Evolutionary conservation across 2,797 vertebrate species (phyloP).

Genomic region (Luscinia luscinia): DNA sequence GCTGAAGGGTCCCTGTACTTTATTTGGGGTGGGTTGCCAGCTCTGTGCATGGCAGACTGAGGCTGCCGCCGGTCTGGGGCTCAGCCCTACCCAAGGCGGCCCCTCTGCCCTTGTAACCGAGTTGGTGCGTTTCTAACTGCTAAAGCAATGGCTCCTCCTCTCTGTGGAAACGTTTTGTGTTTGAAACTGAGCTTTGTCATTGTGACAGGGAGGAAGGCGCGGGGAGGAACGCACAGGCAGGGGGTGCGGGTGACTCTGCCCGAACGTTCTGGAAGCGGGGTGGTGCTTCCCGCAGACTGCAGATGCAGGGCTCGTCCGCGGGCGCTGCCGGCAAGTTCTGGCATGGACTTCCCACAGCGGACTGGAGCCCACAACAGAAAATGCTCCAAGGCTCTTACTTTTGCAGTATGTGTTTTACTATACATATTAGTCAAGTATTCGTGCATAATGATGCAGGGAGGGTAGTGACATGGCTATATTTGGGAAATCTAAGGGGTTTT

Average conservation of each 20-base stretch:
- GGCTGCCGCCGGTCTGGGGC: neutral
- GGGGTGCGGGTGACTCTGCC: neutral
- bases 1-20: too few relatives aligned
- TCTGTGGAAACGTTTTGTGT: neutral
- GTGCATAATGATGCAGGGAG: neutral
- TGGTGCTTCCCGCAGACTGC: constrained; percentile 29
- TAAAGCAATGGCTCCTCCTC: neutral
- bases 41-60: neutral
- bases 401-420: neutral
- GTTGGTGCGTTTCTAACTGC: neutral
- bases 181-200: neutral
- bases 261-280: constrained; percentile 60
- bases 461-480: neutral
- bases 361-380: neutral
- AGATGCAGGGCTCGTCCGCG: neutral
- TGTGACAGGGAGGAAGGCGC: neutral
- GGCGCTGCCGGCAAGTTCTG: neutral
- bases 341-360: accelerated
- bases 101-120: accelerated
- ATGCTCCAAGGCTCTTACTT: neutral
- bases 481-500: neutral
- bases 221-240: neutral
- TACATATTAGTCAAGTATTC: neutral
- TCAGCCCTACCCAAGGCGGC: neutral
- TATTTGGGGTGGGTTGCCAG: neutral